These are phyloP conservation scores for Zenarchopterus dispar DNA, from an alignment of 2,797 vertebrate genomes.

Conservation along the genomic window DNA sequence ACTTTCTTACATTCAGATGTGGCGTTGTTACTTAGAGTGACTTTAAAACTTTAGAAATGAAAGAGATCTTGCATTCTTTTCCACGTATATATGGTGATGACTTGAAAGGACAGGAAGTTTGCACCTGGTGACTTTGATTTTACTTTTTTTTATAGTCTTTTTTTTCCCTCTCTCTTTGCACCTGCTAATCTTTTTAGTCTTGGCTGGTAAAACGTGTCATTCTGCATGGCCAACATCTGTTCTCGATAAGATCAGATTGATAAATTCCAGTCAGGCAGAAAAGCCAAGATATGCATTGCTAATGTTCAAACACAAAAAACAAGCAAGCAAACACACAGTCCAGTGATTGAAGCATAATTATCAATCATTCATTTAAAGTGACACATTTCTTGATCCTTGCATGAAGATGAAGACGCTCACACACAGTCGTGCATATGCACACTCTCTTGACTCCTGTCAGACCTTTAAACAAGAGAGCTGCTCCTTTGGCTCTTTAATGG, in stretches of 20 bases:
- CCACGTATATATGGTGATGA: conserved; percentile 3
- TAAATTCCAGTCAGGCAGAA: conserved; percentile 32
- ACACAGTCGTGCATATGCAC: conserved; percentile 10
- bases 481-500: conserved; percentile 73
- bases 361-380: conserved; percentile 56
- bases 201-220: conserved; percentile 32
- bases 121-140: conserved; percentile 2
- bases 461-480: conserved; percentile 70
- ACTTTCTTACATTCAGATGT: too few species aligned
- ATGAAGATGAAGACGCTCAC: conserved; percentile 16
- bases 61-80: background rate
- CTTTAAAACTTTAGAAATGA: background rate
- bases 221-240: conserved; percentile 30
- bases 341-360: conserved; percentile 64
- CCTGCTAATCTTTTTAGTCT: conserved; percentile 11
- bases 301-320: conserved; percentile 12
- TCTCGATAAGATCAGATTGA: conserved; percentile 51
- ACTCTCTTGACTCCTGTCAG: conserved; percentile 34
- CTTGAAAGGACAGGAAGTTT: conserved; percentile 1
- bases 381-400: conserved; percentile 52
- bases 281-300: conserved; percentile 27
- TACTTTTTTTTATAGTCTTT: conserved; percentile 10
- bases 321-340: conserved; percentile 1
- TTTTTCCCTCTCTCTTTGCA: conserved; percentile 9
- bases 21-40: too few species aligned